Evolutionary conservation across 37 sponge, comb jelly and placozoan genomes (phyloP), one percentile per base, ranked within the genome.

Genomic region (Beroe ovata): DNA sequence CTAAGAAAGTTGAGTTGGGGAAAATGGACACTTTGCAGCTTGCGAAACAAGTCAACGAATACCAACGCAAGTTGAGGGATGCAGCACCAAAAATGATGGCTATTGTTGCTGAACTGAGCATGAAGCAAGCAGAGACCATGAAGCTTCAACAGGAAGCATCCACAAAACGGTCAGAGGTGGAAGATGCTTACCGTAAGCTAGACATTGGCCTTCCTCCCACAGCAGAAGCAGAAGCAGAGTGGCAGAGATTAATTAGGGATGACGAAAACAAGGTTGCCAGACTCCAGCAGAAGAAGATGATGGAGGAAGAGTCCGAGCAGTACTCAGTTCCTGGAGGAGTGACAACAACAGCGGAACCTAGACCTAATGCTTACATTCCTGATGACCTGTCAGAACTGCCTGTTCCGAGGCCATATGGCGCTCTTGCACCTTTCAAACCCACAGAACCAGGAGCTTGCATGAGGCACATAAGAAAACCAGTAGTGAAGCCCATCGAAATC

Each of bases 341-440:
- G 21, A 28, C 91, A 59, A 93, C 96, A 23, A 94, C 94, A 59
- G 99, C 99, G 26, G 92, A 92, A 26, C 95, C 95, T 0, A 89
- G 99, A 23, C 99, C 99, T 33, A 96, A 94, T 92, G 96, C 99
- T 0, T 98, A 98, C 89, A 88, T 98, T 18, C 99, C 99, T 11
- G 92, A 94, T 26, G 90, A 89, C 29, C 93, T 93, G 0, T 89
- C 88, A n/a, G 95, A 93, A 0, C 92, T 98, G 21, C 99, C 99
- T 34, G 81, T 98, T 19, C 96, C 99, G 0, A 93, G 94, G 71
- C 99, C 99, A 14, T 98, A 96, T 91, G 99, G 99, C 2, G 62
- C 93, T 38, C 93, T 92, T 14, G 99, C 99, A 20, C 99, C 99
- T 34, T 98, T 98, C 92, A 95, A 95, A 88, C 99, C 99, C 20